Conservation (phyloP, 2,888 invertebrate species). For the Neoscelio sp. region DNA sequence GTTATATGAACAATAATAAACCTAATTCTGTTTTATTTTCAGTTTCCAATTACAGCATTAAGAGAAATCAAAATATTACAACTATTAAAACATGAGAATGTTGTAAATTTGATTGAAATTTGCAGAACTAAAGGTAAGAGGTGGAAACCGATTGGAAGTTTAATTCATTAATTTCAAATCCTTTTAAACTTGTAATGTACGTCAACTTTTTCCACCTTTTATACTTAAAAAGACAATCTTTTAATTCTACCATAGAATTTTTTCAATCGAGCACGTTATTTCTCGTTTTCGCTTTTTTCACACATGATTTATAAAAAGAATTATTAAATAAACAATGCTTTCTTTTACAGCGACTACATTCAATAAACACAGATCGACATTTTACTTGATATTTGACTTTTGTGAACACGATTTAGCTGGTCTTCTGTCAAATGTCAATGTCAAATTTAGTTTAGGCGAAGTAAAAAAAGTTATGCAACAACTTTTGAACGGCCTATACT, state of each 20-base stretch:
- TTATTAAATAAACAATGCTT: conserved; percentile 11
- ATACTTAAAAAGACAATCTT: too few species aligned
- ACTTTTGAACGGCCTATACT: conserved; percentile 94
- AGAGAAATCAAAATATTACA: conserved; percentile 98
- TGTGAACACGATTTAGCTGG: conserved; percentile 99
- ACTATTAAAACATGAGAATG: conserved; percentile 97
- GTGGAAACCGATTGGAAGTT: too few species aligned
- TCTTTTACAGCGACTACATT: conserved; percentile 75
- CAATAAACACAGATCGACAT: conserved; percentile 92
- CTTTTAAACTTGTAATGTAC: too few species aligned
- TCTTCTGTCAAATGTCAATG: conserved; percentile 95
- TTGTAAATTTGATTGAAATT: conserved; percentile 98
- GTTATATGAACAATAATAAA: neutral
- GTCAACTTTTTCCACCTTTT: too few species aligned
- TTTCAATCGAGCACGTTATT: too few species aligned
- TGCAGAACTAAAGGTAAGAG: conserved; percentile 96
- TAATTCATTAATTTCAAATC: too few species aligned
- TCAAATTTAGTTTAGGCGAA: conserved; percentile 98
- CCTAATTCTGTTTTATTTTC: conserved; percentile 76
- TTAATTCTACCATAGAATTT: too few species aligned
- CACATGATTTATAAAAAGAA: neutral
- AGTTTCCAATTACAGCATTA: conserved; percentile 99
- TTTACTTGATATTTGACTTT: conserved; percentile 98
- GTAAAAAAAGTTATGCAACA: conserved; percentile 97
- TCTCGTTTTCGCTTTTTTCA: conserved; percentile 1